These are phyloP conservation scores for Rotaria sp. DNA, from an alignment of 2,888 invertebrate genomes.

Conservation along the genomic window DNA sequence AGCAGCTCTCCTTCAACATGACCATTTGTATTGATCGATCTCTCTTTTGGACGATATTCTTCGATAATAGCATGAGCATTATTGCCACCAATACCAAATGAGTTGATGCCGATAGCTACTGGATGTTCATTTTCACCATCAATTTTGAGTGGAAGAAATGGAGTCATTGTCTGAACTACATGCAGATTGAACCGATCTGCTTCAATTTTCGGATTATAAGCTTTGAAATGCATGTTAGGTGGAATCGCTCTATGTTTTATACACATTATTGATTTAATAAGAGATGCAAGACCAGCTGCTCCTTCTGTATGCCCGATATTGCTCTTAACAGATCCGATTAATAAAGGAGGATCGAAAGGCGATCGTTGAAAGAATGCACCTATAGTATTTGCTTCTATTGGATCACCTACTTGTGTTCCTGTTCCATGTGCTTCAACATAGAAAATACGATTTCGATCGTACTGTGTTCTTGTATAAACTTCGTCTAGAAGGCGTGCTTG, in stretches of 20 bases:
- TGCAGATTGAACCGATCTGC: conserved; percentile 39
- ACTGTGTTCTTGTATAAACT: conserved; percentile 41
- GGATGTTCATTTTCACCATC: not conserved
- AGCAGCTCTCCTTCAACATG: no score
- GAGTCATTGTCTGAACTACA: conserved; percentile 36
- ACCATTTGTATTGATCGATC: no score
- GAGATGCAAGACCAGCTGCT: conserved; percentile 46
- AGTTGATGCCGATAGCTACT: conserved; percentile 45
- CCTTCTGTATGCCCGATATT: not conserved
- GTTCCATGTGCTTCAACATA: conserved; percentile 46
- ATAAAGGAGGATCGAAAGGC: conserved; percentile 40
- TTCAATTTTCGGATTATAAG: conserved; percentile 44
- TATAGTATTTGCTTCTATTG: conserved; percentile 18
- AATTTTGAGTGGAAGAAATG: not conserved
- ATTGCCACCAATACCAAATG: conserved; percentile 48
- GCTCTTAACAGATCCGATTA: not conserved
- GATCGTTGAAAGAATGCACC: conserved; percentile 44
- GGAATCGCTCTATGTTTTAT: conserved; percentile 45
- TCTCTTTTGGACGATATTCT: not conserved
- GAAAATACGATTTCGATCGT: conserved; percentile 41
- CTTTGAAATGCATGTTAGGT: conserved; percentile 44
- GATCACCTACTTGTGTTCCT: conserved; percentile 41
- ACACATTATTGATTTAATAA: conserved; percentile 46
- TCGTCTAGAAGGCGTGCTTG: conserved; percentile 43
- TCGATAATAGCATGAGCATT: conserved; percentile 46